Conservation (phyloP, 2,797 vertebrate species). For the Peromyscus attwateri region DNA sequence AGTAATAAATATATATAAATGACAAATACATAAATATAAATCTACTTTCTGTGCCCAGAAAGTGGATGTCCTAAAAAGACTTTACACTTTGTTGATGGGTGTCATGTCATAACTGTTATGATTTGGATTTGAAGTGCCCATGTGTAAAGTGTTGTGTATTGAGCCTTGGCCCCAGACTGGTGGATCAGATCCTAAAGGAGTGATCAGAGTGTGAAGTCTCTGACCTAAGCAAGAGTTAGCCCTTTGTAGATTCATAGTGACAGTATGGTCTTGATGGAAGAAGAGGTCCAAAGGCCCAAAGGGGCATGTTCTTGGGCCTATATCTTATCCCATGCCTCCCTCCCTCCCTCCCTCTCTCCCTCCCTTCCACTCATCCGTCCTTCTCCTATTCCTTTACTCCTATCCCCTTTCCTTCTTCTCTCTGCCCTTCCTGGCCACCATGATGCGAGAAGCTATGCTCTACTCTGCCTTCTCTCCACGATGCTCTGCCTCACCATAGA, state of each 20-base stretch:
- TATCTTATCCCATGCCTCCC: neutral
- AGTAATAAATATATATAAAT: neutral
- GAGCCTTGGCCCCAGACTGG: neutral
- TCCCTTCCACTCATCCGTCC: neutral
- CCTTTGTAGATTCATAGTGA: neutral
- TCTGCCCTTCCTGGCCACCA: neutral
- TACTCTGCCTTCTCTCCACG: no score
- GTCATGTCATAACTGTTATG: neutral
- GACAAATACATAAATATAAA: neutral
- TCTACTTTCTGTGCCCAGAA: neutral
- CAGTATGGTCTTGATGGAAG: neutral
- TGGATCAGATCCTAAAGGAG: neutral
- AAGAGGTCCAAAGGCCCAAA: neutral
- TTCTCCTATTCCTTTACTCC: neutral
- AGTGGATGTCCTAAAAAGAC: neutral
- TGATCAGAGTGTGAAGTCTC: neutral
- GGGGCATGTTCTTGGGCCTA: neutral
- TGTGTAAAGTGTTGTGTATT: neutral
- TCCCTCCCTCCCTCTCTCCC: no score
- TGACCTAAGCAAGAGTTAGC: neutral
- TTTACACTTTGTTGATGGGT: neutral
- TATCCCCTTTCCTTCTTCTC: neutral
- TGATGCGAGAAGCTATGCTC: neutral
- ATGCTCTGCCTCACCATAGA: neutral
- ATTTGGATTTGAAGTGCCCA: neutral